phyloP scores from a whole-genome alignment of 2,888 invertebrate genomes.

The Crioceris asparagi region DNA sequence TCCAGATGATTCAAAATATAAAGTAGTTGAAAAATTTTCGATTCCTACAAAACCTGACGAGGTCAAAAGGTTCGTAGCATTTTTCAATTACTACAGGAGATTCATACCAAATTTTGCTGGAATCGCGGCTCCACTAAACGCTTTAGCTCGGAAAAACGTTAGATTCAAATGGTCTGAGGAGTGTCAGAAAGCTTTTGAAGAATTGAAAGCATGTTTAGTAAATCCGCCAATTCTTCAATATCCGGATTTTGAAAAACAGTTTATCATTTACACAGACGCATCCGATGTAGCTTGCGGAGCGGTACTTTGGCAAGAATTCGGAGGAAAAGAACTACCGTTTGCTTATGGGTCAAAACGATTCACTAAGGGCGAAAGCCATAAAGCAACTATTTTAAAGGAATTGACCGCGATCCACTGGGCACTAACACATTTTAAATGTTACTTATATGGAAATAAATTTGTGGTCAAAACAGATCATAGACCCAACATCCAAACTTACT shows the following conservation, averaged over 20 bases:
- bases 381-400: too few relatives aligned
- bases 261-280: conserved; percentile 10
- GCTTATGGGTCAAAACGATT: too few relatives aligned
- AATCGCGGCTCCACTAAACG: conserved; percentile 14
- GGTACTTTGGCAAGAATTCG: too few relatives aligned
- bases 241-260: conserved; percentile 10
- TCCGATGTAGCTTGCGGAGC: too few relatives aligned
- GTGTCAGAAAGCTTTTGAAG: conserved; percentile 6
- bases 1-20: conserved; percentile 15
- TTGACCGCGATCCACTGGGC: too few relatives aligned
- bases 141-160: conserved; percentile 15
- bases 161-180: conserved; percentile 10
- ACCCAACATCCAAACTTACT: too few relatives aligned
- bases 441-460: too few relatives aligned
- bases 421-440: too few relatives aligned
- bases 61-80: conserved; percentile 16
- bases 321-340: too few relatives aligned
- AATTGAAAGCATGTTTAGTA: conserved; percentile 7
- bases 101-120: conserved; percentile 17
- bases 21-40: conserved; percentile 15
- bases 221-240: conserved; percentile 11
- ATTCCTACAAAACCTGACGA: conserved; percentile 14
- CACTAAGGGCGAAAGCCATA: too few relatives aligned
- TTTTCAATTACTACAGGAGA: conserved; percentile 18
- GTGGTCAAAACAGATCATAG: too few relatives aligned